Evolutionary conservation across 2,888 invertebrate species (phyloP), one percentile per base, ranked within the genome.

Genomic region (Fabriciana adippe): DNA sequence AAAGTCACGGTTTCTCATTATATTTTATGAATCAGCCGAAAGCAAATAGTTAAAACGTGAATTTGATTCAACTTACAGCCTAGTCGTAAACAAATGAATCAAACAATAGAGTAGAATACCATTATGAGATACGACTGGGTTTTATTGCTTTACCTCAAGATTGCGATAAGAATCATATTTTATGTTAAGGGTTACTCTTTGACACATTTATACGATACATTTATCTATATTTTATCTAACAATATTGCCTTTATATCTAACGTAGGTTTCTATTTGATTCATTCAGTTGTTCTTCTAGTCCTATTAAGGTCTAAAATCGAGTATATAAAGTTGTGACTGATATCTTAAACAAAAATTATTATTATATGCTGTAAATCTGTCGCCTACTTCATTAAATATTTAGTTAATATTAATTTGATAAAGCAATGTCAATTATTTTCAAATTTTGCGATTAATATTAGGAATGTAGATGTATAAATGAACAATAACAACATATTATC

Each of bases 101-200:
- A 31, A 31, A 53, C 35, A 61, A 61, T 61, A 35, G 51, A 35
- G 35, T 50, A 41, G 16, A 59, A 47, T 15, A 41, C 35, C 35
- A 21, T 51, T 31, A 31, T 50, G 18, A n/a, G 31, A 61, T 61
- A 61, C 18, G 50, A 15, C 61, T 11, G 61, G 51, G 61, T 61
- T 61, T 61, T 61, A 61, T 41, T 53, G 53, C 61, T 35, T 31
- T 51, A n/a, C 55, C 35, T 35, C 41, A 41, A 61, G 61, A 51
- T 35, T 35, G 53, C 51, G 61, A 61, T 61, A 61, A 61, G 51
- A 35, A 61, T 61, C 61, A 61, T 53, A 61, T 61, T 61, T 61
- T 61, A 59, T 59, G 59, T 48, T n/a, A 11, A 18, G 51, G 51
- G 16, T 35, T 61, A 51, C 51, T 53, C 35, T 51, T 61, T 61